phyloP scores from a whole-genome alignment of 2,888 invertebrate genomes.

The Lasioglossum calceatum region DNA sequence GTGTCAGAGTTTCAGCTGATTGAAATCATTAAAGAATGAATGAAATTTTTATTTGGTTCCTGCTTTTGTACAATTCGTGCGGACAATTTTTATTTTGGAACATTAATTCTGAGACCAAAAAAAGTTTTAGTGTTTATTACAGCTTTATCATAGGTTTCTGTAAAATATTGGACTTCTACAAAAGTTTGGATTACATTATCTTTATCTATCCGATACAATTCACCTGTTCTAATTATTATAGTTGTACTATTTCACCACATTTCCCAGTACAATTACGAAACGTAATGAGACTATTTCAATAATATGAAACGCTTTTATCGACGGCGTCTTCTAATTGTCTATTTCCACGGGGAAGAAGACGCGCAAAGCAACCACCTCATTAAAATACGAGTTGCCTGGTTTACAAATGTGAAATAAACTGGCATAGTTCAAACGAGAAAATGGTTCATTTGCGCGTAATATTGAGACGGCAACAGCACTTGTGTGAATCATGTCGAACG shows the following conservation, averaged over 20 bases:
- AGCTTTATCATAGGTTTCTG: no score
- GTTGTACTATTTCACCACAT: background rate
- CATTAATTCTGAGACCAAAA: no score
- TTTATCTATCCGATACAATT: background rate
- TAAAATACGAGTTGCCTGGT: background rate
- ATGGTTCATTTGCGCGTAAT: conserved; percentile 9
- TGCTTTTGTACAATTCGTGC: no score
- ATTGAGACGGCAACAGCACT: conserved; percentile 32
- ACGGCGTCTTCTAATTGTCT: background rate
- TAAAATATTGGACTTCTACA: background rate
- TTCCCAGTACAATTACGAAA: background rate
- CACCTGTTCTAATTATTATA: background rate
- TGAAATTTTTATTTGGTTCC: background rate
- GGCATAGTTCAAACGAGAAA: background rate
- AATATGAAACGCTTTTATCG: background rate
- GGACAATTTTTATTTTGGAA: no score
- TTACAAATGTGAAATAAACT: background rate
- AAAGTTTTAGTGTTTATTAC: no score
- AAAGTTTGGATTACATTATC: background rate
- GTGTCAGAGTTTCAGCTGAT: background rate
- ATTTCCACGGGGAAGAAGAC: background rate
- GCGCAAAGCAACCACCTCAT: background rate
- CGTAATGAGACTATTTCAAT: background rate
- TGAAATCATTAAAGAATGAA: background rate
- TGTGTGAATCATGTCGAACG: conserved; percentile 50